Evolutionary conservation across 2,888 invertebrate genomes (phyloP), one percentile per base, ranked within the genome.

Genomic region (Pherbina coryleti): DNA sequence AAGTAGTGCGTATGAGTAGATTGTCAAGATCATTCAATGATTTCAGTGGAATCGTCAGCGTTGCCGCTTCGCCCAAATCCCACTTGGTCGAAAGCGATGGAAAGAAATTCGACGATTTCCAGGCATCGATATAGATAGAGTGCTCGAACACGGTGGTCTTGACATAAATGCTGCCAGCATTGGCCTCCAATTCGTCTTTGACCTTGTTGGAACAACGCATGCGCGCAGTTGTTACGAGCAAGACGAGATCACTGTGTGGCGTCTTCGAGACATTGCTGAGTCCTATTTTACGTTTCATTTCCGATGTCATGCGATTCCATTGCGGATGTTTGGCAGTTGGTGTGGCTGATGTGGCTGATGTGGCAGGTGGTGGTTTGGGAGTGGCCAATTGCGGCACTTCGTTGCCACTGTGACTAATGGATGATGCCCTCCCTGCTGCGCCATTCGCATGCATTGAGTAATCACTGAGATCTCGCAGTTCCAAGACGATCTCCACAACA

Each of bases 71-170:
- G 14, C 82, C 78, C 5, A 83, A 84, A 5, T 92, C 91, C 91
- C 95, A 93, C 89, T 94, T 93, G 83, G 93, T 93, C n/a, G 95
- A 94, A 78, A 95, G 93, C 4, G 94, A 93, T 5, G 95, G 95
- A 19, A 91, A 91, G 88, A 95, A 95, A 81, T 92, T 91, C 83
- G 93, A 93, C 82, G 95, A 95, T 86, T 95, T 95, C 94, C 95
- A 94, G 80, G 91, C 91, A 77, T 91, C 90, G 37, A 91, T 90
- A 53, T 91, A 89, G 72, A 90, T 92, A 82, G 92, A 93, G 79
- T 92, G 92, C 86, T 95, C 95, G 80, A 93, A 92, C 79, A 95
- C 92, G 0, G 93, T 93, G 78, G 95, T 94, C 90, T 95, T 95
- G 80, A 95, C 91, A 87, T 95, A 95, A 84, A 95, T 91, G 75